Base-by-base conservation (phyloP, 30 jellyfish, hydroid and myxozoan genomes). In the Pelagia noctiluca region DNA sequence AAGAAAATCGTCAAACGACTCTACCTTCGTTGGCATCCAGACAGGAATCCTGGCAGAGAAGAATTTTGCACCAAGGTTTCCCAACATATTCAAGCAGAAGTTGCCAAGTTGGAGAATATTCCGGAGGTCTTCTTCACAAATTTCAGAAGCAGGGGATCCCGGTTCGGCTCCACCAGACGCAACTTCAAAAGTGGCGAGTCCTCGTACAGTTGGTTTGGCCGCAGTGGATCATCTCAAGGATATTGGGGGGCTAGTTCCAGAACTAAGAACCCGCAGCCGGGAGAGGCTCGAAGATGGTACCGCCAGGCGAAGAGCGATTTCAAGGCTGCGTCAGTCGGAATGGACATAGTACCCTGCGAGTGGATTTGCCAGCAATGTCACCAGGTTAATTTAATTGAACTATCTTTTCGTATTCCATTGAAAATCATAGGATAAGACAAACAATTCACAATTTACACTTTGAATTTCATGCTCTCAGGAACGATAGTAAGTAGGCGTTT, bases 11-110 rank as follows among this genome's bases (percentile, higher is more conserved):
- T 69, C 7, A 76, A 86, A 47, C 88, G 97, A 24, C 67, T 89
- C 19, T 89, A 68, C 76, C 64, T 89, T 33, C 61, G 49, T 29
- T 89, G 97, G 97, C 97, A 89, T 69, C 97, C 97, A 3, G 97
- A 89, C 50, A 89, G 83, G 47, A 53, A 89, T 42, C 71, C 86
- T 12, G 94, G 73, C 7, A 75, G 47, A 35, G 78, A 89, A 72
- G 96, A 75, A 37, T 34, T 79, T 2, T 87, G 96, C 63, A 82
- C 88, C 26, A 52, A 83, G 66, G 68, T 83, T 10, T 89, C 83
- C 60, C 65, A 82, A 31, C 77, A 63, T 60, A 60, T 89, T 29
- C 97, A 89, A 54, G 50, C 29, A 1, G 78, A 74, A 22, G 60
- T 69, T 11, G 75, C 36, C n/a, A 75, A 75, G 23, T n/a, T 74